Conservation (phyloP, 2,888 invertebrate species). For the Epistrophe eligans region DNA sequence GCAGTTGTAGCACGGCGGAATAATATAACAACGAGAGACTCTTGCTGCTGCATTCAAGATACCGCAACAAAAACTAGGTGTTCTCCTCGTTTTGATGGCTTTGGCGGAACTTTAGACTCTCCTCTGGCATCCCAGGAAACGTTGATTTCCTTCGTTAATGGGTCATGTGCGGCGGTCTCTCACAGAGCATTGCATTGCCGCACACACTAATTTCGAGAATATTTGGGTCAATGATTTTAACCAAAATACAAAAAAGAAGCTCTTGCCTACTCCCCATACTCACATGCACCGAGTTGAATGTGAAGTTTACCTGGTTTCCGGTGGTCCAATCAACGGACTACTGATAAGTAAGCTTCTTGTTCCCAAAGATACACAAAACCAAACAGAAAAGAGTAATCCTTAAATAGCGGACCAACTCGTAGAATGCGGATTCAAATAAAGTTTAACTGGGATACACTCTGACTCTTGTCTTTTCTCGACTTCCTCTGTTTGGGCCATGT, state of each 20-base stretch:
- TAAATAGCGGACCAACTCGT: conserved; percentile 29
- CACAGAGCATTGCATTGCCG: conserved; percentile 45
- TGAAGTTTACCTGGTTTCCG: conserved; percentile 33
- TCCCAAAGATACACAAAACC: conserved; percentile 30
- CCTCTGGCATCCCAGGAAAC: conserved; percentile 32
- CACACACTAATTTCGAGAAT: conserved; percentile 31
- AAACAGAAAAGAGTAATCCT: conserved; percentile 26
- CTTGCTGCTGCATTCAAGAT: conserved; percentile 37
- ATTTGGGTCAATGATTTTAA: conserved; percentile 49
- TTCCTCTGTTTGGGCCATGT: neutral
- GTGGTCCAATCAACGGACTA: conserved; percentile 55
- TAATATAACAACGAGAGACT: conserved; percentile 41
- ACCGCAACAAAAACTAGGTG: conserved; percentile 27
- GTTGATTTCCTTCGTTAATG: conserved; percentile 46
- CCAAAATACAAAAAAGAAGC: conserved; percentile 21
- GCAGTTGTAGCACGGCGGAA: conserved; percentile 1
- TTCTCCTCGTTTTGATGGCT: conserved; percentile 14
- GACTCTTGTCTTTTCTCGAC: conserved; percentile 4
- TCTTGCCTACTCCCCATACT: neutral
- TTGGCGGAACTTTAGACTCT: conserved; percentile 13
- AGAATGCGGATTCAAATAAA: conserved; percentile 42
- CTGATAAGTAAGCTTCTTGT: conserved; percentile 55
- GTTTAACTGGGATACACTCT: conserved; percentile 38
- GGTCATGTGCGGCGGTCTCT: conserved; percentile 41
- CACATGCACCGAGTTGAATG: neutral